A percentile compares a stretch with the other conserved stretches of the same genome.
These are phyloP conservation scores for Aplochiton taeniatus DNA, from an alignment of 2,797 vertebrate species.

Conservation along the genomic window DNA sequence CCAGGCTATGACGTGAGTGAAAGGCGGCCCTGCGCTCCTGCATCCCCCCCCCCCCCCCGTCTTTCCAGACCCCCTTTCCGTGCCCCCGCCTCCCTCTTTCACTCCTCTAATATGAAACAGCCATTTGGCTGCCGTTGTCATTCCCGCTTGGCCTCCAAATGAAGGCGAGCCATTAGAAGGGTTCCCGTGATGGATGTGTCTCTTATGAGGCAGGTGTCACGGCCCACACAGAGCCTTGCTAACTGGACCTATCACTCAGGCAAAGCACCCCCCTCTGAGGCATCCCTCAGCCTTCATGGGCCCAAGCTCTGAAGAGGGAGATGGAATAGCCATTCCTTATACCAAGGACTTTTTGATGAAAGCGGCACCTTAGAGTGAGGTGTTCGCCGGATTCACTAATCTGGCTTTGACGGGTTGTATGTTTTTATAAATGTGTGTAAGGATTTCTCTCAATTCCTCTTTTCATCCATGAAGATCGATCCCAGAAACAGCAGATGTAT, in stretches of 20 bases:
- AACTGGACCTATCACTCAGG: slow-evolving; percentile 42
- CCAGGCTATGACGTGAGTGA: slow-evolving; percentile 97
- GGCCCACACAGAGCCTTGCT: slow-evolving; percentile 35
- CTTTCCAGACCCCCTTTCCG: background rate
- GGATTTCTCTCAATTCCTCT: slow-evolving; percentile 1
- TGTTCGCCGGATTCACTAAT: slow-evolving; percentile 3
- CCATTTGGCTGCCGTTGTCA: background rate
- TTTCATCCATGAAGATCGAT: no score
- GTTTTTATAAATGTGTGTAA: background rate
- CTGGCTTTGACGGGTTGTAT: slow-evolving; percentile 4
- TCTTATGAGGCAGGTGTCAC: slow-evolving; percentile 28
- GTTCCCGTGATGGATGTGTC: slow-evolving; percentile 36
- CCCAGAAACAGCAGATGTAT: no score
- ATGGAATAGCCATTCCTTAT: slow-evolving; percentile 26
- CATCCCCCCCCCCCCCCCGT: background rate
- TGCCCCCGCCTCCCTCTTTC: background rate
- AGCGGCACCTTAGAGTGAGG: slow-evolving; percentile 26
- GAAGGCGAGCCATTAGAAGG: slow-evolving; percentile 43
- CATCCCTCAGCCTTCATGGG: slow-evolving; percentile 41
- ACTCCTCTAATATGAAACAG: slow-evolving; percentile 19
- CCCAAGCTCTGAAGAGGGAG: slow-evolving; percentile 25
- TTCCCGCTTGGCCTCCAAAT: slow-evolving; percentile 34
- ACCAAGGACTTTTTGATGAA: slow-evolving; percentile 33
- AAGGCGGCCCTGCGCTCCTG: background rate
- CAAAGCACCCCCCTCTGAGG: slow-evolving; percentile 28